Evolutionary conservation across 2,888 invertebrate species (phyloP), one percentile per base, ranked within the genome.

Genomic region (Stratiomys singularior): DNA sequence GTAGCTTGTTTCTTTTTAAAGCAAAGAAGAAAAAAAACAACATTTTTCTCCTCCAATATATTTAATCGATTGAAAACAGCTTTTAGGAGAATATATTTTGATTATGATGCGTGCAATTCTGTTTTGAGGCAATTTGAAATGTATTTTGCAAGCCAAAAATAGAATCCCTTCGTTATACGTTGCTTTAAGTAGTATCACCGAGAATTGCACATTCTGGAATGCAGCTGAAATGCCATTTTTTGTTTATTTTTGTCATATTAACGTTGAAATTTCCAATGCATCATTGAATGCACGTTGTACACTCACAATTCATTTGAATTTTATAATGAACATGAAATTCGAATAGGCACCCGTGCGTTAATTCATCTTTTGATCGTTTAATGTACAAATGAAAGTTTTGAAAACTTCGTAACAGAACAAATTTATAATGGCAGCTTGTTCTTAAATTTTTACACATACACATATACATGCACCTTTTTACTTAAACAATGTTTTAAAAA

Each of bases 381-480:
- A 18, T n/a, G 15, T n/a, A 52, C 52, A n/a, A 52, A 18, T 13
- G 15, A 52, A 9, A 2, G 15, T 52, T 52, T 18, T 52, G 52
- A n/a, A n/a, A n/a, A n/a, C n/a, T 28, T 11, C 28, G 3, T 64
- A 66, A 37, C 18, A 18, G 37, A 37, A 37, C 3, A 3, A 9
- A 37, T 18, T n/a, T 37, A 18, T 66, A 18, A 46, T 11, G 67
- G 67, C 67, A 67, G 67, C 46, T 67, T 67, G 67, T 44, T 37
- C 67, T 67, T 67, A 67, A 67, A 37, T 46, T 64, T 46, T 2
- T 27, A 67, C 69, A 69, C 25, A 69, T 18, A 37, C n/a, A 7
- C 37, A 46, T 25, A 25, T 25, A 44, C 66, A 23, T n/a, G n/a
- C n/a, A n/a, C n/a, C n/a, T n/a, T 46, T 69, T 69, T 69, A 69